Evolutionary conservation across 1,140 invertebrate genomes (phyloP).

Genomic region (Nephila pilipes): DNA sequence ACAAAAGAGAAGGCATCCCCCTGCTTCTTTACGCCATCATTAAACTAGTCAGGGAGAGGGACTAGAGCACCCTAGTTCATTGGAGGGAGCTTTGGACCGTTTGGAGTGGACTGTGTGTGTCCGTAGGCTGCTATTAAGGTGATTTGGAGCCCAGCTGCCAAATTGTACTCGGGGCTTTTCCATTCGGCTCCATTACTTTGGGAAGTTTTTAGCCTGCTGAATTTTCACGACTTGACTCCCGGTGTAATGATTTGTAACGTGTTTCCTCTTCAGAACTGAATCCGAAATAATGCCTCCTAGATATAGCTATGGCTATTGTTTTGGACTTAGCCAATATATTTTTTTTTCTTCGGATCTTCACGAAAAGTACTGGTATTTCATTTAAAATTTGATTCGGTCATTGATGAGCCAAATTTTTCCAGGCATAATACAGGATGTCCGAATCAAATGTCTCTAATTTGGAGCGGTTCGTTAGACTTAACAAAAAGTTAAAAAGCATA

Average conservation of each 20-base stretch:
- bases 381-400: too few species aligned
- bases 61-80: constrained; percentile 56
- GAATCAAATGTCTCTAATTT: too few species aligned
- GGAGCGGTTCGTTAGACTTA: too few species aligned
- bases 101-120: not conserved
- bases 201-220: constrained; percentile 44
- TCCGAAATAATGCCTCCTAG: not conserved
- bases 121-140: constrained; percentile 64
- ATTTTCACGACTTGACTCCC: constrained; percentile 26
- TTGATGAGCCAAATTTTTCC: too few species aligned
- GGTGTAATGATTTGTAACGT: constrained; percentile 52
- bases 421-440: too few species aligned
- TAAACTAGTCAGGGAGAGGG: constrained; percentile 54
- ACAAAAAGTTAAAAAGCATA: too few species aligned
- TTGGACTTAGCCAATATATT: too few species aligned
- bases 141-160: constrained; percentile 61
- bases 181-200: constrained; percentile 65
- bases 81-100: not conserved
- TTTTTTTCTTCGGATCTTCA: too few species aligned
- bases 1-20: not conserved
- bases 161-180: constrained; percentile 52
- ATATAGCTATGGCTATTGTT: too few species aligned
- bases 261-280: not conserved
- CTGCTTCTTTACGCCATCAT: constrained; percentile 59
- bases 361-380: too few species aligned